Base-by-base conservation (phyloP, 2,888 invertebrate species). In the Epinotia demarniana region DNA sequence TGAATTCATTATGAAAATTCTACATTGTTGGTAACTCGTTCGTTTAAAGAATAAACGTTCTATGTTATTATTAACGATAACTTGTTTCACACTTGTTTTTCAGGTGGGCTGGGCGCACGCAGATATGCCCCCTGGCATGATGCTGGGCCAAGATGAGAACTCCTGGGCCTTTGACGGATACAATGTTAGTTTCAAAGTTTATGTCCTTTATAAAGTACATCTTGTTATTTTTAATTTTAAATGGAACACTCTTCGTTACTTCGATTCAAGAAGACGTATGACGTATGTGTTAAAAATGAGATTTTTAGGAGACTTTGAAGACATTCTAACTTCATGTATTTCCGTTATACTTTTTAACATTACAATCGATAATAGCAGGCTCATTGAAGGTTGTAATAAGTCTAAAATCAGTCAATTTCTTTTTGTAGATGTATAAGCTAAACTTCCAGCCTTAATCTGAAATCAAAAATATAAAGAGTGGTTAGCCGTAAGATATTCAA, bases 131-230 rank as follows among this genome's bases (percentile, higher is more conserved):
- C 98, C 99, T 0, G 98, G 98, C 11, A 95, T 95, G 86, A 99
- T 99, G 96, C 90, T 99, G 53, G 99, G 99, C 16, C 97, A 97
- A 82, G 99, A 99, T 88, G 99, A 99, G 82, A 97, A 96, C 88
- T 98, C 99, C 6, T 99, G 99, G 98, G 99, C 98, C 0, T 99
- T 99, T 87, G 99, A 99, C 90, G 99, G 99, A 61, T 98, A 97
- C 87, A 98, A 98, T 93, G 98, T 98, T 95, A 97, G 98, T 96
- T 73, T 53, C 5, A 62, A 70, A 75, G 69, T 13, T 8, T 18
- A 43, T 6, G 46, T 60, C 69, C 46, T 46, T 60, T 46, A 46
- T 60, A 27, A 23, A 13, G 46, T n/a, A 60, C 69, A 60, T 69
- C 3, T n/a, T 33, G 2, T 2, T 33, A 13, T 58, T 23, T 23